These are phyloP conservation scores for Torymus aiolomorphi DNA, from an alignment of 2,888 invertebrate genomes.

Conservation along the genomic window DNA sequence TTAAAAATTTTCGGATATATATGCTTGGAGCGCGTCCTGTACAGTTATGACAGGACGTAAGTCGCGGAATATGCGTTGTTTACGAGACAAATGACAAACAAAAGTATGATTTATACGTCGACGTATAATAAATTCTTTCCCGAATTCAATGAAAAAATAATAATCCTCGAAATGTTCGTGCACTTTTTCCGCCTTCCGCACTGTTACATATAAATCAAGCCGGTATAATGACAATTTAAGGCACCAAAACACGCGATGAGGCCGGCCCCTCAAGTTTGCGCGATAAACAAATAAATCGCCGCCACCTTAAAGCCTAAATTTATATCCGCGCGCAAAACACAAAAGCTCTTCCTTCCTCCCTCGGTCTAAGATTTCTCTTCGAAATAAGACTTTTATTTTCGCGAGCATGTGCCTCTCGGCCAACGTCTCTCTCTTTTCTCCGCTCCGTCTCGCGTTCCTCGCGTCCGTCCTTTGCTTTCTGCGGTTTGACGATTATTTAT, in stretches of 20 bases:
- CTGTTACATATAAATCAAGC: too few relatives aligned
- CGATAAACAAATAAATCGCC: conserved; percentile 27
- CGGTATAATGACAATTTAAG: too few relatives aligned
- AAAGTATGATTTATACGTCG: too few relatives aligned
- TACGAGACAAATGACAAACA: too few relatives aligned
- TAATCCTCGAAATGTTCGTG: too few relatives aligned
- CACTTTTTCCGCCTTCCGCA: too few relatives aligned
- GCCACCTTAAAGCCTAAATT: conserved; percentile 15
- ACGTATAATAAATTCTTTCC: too few relatives aligned
- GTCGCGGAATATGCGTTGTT: too few relatives aligned
- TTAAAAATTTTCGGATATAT: not conserved
- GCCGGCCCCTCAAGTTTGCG: not conserved
- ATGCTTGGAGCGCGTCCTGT: too few relatives aligned
- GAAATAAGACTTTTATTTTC: conserved; percentile 24
- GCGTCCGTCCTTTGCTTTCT: not conserved
- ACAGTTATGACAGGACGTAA: too few relatives aligned
- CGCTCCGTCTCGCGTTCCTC: not conserved
- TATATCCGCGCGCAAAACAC: not conserved
- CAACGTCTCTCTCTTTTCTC: conserved; percentile 6
- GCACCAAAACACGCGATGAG: not conserved
- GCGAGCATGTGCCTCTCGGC: not conserved
- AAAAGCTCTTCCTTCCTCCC: not conserved
- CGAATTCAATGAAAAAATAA: too few relatives aligned
- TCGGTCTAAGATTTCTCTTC: conserved; percentile 15
- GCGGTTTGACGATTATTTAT: conserved; percentile 43